Percentiles rank a stretch among this genome's conserved stretches.
phyloP scores from a whole-genome alignment of 2,888 invertebrate genomes.

The Acanthoscelides obtectus region DNA sequence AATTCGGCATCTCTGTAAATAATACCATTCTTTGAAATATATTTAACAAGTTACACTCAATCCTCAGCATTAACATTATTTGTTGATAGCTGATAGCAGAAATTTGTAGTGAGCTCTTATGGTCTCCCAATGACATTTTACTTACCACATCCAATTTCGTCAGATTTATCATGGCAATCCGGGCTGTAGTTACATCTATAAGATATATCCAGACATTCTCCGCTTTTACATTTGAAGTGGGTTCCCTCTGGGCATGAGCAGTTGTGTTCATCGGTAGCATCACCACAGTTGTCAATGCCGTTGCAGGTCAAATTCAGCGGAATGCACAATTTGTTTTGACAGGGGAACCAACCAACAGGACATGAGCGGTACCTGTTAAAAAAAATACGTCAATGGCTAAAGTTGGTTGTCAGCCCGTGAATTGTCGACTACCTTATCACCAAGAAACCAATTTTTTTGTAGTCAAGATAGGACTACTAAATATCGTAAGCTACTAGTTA shows the following conservation, averaged over 20 bases:
- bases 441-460: no score
- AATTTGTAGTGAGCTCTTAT: no score
- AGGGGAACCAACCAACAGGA: constrained; percentile 59
- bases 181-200: constrained; percentile 52
- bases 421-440: no score
- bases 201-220: constrained; percentile 52
- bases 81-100: no score
- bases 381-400: no score
- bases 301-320: constrained; percentile 59
- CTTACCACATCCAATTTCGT: constrained; percentile 59
- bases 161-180: constrained; percentile 58
- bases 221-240: constrained; percentile 55
- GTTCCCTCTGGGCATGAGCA: constrained; percentile 58
- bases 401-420: no score
- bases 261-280: constrained; percentile 64
- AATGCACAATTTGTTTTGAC: constrained; percentile 72
- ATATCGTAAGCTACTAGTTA: no score
- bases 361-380: constrained; percentile 56
- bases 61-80: no score
- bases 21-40: no score
- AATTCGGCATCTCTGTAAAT: constrained; percentile 29
- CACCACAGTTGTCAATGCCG: constrained; percentile 68
- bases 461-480: no score
- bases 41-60: no score
- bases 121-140: no score